Evolutionary conservation across 2,888 invertebrate species (phyloP), one percentile per base, ranked within the genome.

Genomic region (Drosophila subsilvestris): DNA sequence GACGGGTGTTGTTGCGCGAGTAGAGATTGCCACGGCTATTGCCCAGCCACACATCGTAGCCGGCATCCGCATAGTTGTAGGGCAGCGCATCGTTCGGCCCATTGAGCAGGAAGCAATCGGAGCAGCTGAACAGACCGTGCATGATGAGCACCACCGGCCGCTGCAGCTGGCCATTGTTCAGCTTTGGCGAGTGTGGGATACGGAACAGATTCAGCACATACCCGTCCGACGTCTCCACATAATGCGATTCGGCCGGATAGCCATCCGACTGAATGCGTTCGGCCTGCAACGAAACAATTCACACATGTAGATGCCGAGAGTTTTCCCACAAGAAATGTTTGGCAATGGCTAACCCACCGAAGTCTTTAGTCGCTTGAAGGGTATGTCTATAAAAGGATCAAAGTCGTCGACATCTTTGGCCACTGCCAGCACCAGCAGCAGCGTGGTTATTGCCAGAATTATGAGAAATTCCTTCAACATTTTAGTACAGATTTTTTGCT

Each of bases 161-260:
- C 73, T 81, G 83, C 68, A 93, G 90, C 60, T 74, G 78, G 18
- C 78, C 74, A 63, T 88, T 90, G 55, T 77, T 67, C 58, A 95
- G 74, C 50, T 78, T 85, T n/a, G 89, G 85, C 10, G 90, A 90
- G 55, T 90, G 74, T 0, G 97, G 96, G 85, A 98, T 97, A 72
- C 98, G 94, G 87, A 97, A 97, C 53, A 98, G 76, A 2, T 95
- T 95, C 51, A 98, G 92, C 50, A 97, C 93, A 90, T 96, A 98
- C 1, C 97, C 97, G 91, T 98, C 98, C 27, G 94, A 93, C 0
- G 98, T 98, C 55, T 93, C 91, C 0, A 96, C 93, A 0, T 93
- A 93, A 83, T 97, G 96, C 1, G 94, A 93, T 91, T 97, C 96
- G 0, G 95, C 93, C 0, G 93, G 93, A 90, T 96, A 97, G 2